Evolutionary conservation across 2,113 vertebrate species (phyloP), one percentile per base, ranked within the genome.

Genomic region (Misgurnus mizolepis): DNA sequence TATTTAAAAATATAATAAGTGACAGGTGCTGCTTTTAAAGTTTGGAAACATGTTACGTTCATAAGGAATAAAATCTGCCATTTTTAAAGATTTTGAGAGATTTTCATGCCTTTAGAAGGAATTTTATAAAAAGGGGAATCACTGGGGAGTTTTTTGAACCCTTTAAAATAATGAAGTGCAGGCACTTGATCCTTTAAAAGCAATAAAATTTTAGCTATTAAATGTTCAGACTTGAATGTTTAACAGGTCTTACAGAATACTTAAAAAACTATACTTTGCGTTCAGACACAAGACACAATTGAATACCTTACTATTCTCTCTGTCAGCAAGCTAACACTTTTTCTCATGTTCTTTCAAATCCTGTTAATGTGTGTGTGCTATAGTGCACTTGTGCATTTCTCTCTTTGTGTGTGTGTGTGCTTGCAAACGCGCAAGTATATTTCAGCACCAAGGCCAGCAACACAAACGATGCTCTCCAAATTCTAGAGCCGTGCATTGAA

Each of bases 281-380:
- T 53, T 40, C 39, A 73, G 17, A 45, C 55, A 58, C 27, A 18
- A 55, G 47, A 34, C 45, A 71, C 53, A 78, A 17, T 82, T 34
- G 12, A 66, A 34, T 70, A 22, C 72, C 39, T 22, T 0, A 41
- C 67, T 67, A 47, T 43, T 82, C 61, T 49, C 47, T 58, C 62
- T 75, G 14, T 69, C 81, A 66, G 67, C 66, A 68, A 83, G 64
- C 15, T 49, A 62, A 81, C 56, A 78, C 74, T 70, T 64, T 65
- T 76, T 82, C 76, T 80, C 64, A 74, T 69, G 60, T 64, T 76
- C 58, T 55, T 76, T 47, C 47, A 83, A 85, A 85, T 85, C 73
- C 27, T 68, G 81, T 85, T 79, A 82, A 62, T 76, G 53, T 74
- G 78, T 83, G 78, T 61, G 40, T 11, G 12, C 40, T 60, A 4